phyloP scores from a whole-genome alignment of 2,888 invertebrate species.

The Drepanosiphum platanoidis region DNA sequence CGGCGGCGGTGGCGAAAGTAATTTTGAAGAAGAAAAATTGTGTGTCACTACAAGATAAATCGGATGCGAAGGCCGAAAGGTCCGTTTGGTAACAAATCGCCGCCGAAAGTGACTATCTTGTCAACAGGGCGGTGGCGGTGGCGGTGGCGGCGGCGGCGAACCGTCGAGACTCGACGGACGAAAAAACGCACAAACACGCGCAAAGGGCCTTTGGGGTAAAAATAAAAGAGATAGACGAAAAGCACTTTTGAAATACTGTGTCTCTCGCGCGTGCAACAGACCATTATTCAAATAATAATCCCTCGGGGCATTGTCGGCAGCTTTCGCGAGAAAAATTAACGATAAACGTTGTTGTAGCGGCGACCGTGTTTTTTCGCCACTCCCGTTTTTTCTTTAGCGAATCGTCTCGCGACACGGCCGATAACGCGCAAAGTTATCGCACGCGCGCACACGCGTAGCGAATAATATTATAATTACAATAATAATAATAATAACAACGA shows the following conservation, averaged over 20 bases:
- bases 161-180: neutral
- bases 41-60: conserved; percentile 44
- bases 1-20: neutral
- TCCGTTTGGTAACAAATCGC: conserved; percentile 53
- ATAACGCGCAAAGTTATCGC: neutral
- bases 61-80: conserved; percentile 35
- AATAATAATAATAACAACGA: too few relatives aligned
- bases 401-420: neutral
- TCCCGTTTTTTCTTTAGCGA: too few relatives aligned
- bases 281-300: conserved; percentile 59
- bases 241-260: conserved; percentile 28
- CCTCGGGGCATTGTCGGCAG: conserved; percentile 32
- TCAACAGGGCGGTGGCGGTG: neutral
- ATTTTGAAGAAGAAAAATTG: conserved; percentile 53
- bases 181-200: neutral
- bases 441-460: neutral
- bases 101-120: conserved; percentile 50
- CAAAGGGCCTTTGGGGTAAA: neutral
- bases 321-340: conserved; percentile 39
- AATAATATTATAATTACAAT: too few relatives aligned
- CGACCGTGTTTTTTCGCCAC: neutral
- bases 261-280: conserved; percentile 12
- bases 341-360: conserved; percentile 19
- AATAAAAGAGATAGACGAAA: conserved; percentile 33
- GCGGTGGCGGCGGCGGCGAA: neutral